Evolutionary conservation across 2,888 invertebrate genomes (phyloP).

Genomic region (Mythimna ferrago): DNA sequence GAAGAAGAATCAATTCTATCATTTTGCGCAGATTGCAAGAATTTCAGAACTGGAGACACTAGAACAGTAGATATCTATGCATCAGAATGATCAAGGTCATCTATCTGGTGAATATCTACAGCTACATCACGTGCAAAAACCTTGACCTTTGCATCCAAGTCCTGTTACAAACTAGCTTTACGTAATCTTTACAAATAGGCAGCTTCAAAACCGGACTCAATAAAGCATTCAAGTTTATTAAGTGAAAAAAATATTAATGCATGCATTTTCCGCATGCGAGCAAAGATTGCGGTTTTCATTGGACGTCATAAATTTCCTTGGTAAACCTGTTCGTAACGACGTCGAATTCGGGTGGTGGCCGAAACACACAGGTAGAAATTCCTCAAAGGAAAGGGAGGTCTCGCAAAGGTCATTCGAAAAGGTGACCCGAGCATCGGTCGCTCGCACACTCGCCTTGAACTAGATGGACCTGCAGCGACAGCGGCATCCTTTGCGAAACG

Average conservation of each 20-base stretch:
- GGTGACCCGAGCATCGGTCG: conserved; percentile 81
- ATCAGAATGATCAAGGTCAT: conserved; percentile 10
- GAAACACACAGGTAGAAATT: conserved; percentile 78
- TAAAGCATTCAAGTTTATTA: conserved; percentile 8
- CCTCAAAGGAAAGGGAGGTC: conserved; percentile 81
- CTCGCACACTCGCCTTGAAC: conserved; percentile 83
- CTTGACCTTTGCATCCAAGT: conserved; percentile 47
- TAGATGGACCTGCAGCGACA: conserved; percentile 74
- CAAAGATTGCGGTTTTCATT: conserved; percentile 20
- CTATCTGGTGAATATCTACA: conserved; percentile 10
- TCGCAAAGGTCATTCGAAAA: conserved; percentile 82
- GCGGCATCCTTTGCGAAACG: conserved; percentile 76
- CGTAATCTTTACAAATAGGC: conserved; percentile 28
- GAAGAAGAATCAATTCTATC: neutral
- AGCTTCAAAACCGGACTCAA: conserved; percentile 15
- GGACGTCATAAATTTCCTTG: conserved; percentile 63
- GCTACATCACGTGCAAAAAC: conserved; percentile 8
- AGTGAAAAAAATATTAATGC: conserved; percentile 2
- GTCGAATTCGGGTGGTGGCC: conserved; percentile 46
- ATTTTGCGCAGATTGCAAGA: neutral
- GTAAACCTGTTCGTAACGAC: conserved; percentile 71
- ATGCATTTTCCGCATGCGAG: conserved; percentile 44
- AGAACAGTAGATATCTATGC: neutral
- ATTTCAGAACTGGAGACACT: neutral
- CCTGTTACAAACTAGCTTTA: conserved; percentile 30